Base-by-base conservation (phyloP, 30 jellyfish, hydroid and myxozoan genomes). In the Cassiopea xamachana region DNA sequence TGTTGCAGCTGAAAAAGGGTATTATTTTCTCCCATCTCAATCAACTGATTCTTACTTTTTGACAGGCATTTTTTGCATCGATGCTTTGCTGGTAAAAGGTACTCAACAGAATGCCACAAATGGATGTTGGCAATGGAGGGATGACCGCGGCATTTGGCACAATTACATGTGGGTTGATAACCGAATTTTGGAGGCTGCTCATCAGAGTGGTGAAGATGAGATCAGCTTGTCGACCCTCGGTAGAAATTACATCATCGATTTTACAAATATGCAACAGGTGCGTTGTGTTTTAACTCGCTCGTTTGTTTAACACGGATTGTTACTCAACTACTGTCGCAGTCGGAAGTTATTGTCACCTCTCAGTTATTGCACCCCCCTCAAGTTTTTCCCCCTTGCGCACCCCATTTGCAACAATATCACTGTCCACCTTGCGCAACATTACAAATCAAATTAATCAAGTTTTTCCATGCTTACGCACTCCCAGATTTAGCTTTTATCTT, bases 121-220 rank as follows among this genome's bases (percentile, higher is more conserved):
- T 12, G 99, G 99, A 43, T 86, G 95, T 46, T 95, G 99, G 99
- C 99, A 95, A 69, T 95, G 99, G 99, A 83, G 96, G n/a, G 99
- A 95, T 80, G 99, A 95, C 72, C 88, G 94, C 15, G 96, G 93
- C 61, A 69, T 84, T 12, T 95, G 99, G 99, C 99, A 95, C 70
- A 82, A 92, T 79, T 95, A 95, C 90, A 79, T 91, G 95, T 95
- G 99, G 99, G 99, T 95, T 49, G 99, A 95, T 75, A 95, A 91
- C 83, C 75, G 97, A 58, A 95, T 95, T 45, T 75, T 95, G 13
- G 99, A 95, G 75, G 98, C 99, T 19, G 99, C 99, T 1, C 95
- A 95, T 73, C 99, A 95, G 60, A 87, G 98, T 60, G 94, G 96
- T 14, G 99, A 95, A 77, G 99, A 95, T 62, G 99, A 95, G 74